These are phyloP conservation scores for Spondyliosoma cantharus DNA, from an alignment of 2,797 vertebrate species.

Conservation along the genomic window DNA sequence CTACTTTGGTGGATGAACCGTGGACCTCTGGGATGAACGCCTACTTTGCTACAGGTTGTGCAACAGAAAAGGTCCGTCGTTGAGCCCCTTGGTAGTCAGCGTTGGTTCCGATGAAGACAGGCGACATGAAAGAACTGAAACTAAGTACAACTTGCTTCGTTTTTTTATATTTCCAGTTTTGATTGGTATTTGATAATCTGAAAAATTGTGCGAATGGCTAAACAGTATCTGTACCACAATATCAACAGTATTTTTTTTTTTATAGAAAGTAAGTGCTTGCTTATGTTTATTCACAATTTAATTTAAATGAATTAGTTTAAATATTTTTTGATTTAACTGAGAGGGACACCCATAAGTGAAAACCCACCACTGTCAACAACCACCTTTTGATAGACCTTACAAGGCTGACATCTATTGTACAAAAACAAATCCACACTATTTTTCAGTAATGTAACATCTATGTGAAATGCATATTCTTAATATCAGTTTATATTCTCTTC, in stretches of 20 bases:
- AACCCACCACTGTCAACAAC: background rate
- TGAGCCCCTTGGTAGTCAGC: background rate
- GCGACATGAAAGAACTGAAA: background rate
- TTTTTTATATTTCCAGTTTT: background rate
- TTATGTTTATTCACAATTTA: background rate
- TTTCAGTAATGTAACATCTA: background rate
- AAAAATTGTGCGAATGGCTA: background rate
- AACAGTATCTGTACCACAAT: background rate
- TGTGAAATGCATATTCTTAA: background rate
- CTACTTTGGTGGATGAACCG: constrained; percentile 24
- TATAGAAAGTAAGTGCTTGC: background rate
- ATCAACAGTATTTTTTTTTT: no score
- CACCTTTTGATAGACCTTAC: background rate
- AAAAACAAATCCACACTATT: background rate
- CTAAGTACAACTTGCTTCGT: background rate
- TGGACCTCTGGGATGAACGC: background rate
- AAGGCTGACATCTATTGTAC: background rate
- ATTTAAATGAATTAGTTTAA: background rate
- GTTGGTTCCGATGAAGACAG: constrained; percentile 47
- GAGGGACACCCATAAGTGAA: background rate
- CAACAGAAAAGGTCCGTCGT: constrained; percentile 24
- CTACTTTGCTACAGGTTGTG: constrained; percentile 65
- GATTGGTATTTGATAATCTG: background rate
- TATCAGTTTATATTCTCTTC: background rate
- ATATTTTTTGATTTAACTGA: background rate